These are phyloP conservation scores for Tuberolachnus salignus DNA, from an alignment of 2,888 invertebrate species.

Conservation along the genomic window DNA sequence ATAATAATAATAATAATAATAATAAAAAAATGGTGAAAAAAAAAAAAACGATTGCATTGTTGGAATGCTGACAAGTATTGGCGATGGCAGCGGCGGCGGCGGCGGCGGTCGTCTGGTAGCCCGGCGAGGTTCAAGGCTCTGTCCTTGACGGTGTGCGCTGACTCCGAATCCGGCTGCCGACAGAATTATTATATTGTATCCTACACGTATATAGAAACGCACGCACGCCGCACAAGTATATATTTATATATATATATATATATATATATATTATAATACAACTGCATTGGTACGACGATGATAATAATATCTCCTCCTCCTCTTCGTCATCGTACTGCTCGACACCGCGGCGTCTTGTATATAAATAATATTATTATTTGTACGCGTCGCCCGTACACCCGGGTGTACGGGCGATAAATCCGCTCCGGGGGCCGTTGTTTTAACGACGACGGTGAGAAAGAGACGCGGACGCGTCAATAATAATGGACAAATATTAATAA, in stretches of 20 bases:
- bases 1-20: not conserved
- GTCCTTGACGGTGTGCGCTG: conserved; percentile 52
- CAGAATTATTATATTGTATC: conserved; percentile 26
- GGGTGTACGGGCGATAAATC: not conserved
- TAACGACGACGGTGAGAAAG: too few species aligned
- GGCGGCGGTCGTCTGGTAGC: conserved; percentile 45
- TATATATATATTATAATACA: too few species aligned
- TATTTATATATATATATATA: too few species aligned
- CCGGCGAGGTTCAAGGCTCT: conserved; percentile 50
- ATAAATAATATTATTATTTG: too few species aligned
- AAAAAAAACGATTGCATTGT: conserved; percentile 30
- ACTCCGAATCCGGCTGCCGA: conserved; percentile 54
- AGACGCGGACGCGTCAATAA: not conserved
- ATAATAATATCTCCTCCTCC: not conserved
- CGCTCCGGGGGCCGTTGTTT: conserved; percentile 16
- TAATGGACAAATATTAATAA: too few species aligned
- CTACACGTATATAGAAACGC: too few species aligned
- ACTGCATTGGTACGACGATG: not conserved
- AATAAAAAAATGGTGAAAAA: not conserved
- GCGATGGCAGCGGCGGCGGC: conserved; percentile 32
- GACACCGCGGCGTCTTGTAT: too few species aligned
- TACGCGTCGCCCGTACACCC: too few species aligned
- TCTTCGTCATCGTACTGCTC: too few species aligned
- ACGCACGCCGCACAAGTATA: not conserved
- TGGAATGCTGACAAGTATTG: conserved; percentile 54